A percentile compares a stretch with the other conserved stretches of the same genome.
phyloP scores from a whole-genome alignment of 2,113 vertebrate genomes.

The Pelobates fuscus region DNA sequence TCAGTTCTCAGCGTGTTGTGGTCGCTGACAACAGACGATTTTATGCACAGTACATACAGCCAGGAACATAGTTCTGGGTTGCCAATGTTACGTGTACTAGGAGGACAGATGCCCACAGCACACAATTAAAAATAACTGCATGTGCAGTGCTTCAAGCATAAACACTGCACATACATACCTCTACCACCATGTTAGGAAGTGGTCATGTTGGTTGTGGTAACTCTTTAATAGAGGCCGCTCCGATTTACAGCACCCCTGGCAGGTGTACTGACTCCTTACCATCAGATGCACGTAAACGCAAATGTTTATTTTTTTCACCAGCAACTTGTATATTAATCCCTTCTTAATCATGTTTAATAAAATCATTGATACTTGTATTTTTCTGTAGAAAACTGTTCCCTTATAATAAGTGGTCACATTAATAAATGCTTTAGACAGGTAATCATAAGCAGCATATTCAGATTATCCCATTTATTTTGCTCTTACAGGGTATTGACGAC shows the following conservation, averaged over 20 bases:
- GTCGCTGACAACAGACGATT: too few relatives aligned
- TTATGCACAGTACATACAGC: too few relatives aligned
- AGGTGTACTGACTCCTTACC: constrained; percentile 32
- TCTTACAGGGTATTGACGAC: constrained; percentile 60
- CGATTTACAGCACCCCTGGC: constrained; percentile 37
- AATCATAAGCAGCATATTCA: not conserved
- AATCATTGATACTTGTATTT: not conserved
- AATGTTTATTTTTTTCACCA: not conserved
- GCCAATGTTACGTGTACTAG: too few relatives aligned
- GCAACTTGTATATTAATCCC: not conserved
- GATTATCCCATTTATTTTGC: not conserved
- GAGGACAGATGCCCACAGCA: too few relatives aligned
- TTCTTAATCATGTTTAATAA: too few relatives aligned
- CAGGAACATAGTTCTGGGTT: too few relatives aligned
- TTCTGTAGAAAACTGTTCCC: not conserved
- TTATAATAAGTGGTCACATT: not conserved
- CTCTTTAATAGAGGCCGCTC: constrained; percentile 48
- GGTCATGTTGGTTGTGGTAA: too few relatives aligned
- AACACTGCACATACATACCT: too few relatives aligned
- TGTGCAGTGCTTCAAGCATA: too few relatives aligned
- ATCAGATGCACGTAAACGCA: constrained; percentile 31
- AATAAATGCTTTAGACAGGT: not conserved
- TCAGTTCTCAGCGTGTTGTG: too few relatives aligned
- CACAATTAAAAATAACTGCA: too few relatives aligned
- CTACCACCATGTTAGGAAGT: too few relatives aligned